Conservation (phyloP, 2,113 vertebrate species). For the Clarias magur region DNA sequence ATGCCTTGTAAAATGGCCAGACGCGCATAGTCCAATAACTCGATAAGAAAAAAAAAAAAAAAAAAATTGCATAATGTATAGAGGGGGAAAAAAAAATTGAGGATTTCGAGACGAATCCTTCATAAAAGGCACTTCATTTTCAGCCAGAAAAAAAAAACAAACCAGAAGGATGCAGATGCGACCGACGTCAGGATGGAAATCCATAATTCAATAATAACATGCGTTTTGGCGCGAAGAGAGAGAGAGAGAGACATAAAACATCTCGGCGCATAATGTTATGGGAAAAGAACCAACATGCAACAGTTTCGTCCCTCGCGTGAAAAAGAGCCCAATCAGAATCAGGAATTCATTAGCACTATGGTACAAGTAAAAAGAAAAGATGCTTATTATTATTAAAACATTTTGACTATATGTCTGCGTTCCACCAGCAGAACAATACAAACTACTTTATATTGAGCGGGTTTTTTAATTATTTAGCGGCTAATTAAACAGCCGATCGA, state of each 20-base stretch:
- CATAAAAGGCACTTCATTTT: constrained; percentile 31
- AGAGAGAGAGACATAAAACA: neutral
- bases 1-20: constrained; percentile 42
- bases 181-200: neutral
- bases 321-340: neutral
- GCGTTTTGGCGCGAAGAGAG: neutral
- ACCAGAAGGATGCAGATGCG: neutral
- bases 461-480: constrained; percentile 13
- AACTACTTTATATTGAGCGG: neutral
- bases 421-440: neutral
- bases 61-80: constrained; percentile 3
- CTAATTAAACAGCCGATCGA: constrained; percentile 15
- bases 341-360: neutral
- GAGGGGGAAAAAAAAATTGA: neutral
- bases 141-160: neutral
- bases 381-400: neutral
- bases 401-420: neutral
- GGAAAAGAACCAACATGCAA: neutral
- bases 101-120: constrained; percentile 34
- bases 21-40: constrained; percentile 26
- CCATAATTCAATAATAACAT: neutral
- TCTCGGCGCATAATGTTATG: neutral
- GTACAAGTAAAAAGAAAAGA: neutral
- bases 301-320: neutral
- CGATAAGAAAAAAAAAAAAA: neutral